These are phyloP conservation scores for Pipistrellus pygmaeus DNA, from an alignment of 2,797 vertebrate genomes.

Conservation along the genomic window DNA sequence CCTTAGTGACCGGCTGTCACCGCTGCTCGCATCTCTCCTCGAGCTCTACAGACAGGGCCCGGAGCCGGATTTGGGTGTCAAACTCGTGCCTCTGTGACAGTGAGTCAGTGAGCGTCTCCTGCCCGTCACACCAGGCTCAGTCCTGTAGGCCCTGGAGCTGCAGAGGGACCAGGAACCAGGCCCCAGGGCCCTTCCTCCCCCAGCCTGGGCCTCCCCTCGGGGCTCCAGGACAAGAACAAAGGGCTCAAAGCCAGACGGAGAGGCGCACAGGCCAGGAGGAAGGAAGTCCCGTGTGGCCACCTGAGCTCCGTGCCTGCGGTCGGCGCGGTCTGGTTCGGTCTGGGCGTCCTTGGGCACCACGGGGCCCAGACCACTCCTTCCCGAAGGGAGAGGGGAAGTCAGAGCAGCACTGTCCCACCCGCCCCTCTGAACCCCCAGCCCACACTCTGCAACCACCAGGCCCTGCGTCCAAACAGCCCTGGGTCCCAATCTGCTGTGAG, in stretches of 20 bases:
- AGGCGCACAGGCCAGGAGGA: background rate
- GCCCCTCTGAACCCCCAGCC: fast-evolving
- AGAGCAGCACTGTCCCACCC: background rate
- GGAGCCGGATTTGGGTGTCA: background rate
- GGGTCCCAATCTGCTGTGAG: background rate
- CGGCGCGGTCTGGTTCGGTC: background rate
- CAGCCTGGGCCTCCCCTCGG: background rate
- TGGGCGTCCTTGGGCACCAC: background rate
- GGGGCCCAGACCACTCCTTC: background rate
- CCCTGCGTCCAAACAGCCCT: background rate
- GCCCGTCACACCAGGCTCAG: background rate
- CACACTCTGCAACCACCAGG: background rate
- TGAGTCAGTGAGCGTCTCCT: fast-evolving
- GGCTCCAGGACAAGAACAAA: conserved; percentile 54
- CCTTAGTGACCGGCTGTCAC: background rate
- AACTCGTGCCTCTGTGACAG: background rate
- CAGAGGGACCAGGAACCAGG: background rate
- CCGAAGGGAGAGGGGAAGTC: background rate
- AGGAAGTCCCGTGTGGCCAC: background rate
- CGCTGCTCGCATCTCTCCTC: background rate
- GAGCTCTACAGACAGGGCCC: background rate
- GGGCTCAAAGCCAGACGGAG: background rate
- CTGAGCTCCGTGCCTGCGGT: background rate
- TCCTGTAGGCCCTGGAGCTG: background rate
- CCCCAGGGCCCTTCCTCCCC: background rate